Evolutionary conservation across 2,113 vertebrate genomes (phyloP).

Genomic region (Mesitornis unicolor): DNA sequence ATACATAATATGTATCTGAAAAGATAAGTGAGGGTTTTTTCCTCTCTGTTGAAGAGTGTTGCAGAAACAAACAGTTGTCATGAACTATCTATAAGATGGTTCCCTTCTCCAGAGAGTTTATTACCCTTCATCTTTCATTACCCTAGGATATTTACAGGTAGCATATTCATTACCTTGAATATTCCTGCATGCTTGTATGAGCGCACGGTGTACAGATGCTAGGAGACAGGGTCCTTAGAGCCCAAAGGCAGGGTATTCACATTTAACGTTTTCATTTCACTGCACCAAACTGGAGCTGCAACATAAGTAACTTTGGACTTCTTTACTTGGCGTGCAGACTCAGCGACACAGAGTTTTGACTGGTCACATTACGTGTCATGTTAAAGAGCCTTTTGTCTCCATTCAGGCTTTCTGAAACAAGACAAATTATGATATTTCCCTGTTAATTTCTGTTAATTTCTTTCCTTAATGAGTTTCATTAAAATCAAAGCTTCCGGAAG

Average conservation of each 20-base stretch:
- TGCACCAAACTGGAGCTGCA: slow-evolving; percentile 4
- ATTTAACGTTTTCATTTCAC: background rate
- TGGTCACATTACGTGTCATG: slow-evolving; percentile 64
- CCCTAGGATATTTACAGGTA: slow-evolving; percentile 20
- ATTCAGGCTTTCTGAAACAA: slow-evolving; percentile 76
- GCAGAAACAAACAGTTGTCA: slow-evolving; percentile 6
- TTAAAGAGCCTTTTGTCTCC: slow-evolving; percentile 75
- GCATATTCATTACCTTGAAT: background rate
- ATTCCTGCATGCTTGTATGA: background rate
- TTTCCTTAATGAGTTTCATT: slow-evolving; percentile 80
- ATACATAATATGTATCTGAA: slow-evolving; percentile 3
- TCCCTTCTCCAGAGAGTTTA: slow-evolving; percentile 19
- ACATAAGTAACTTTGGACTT: background rate
- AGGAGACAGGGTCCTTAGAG: background rate
- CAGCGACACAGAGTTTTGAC: slow-evolving; percentile 30
- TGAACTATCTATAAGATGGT: background rate
- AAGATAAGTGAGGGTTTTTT: rapidly evolving
- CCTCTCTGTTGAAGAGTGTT: background rate
- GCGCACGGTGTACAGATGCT: background rate
- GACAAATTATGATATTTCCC: slow-evolving; percentile 80
- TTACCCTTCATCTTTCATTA: slow-evolving; percentile 58
- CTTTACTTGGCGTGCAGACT: background rate
- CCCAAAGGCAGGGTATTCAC: background rate
- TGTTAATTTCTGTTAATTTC: slow-evolving; percentile 79
- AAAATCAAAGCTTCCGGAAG: slow-evolving; percentile 77